Base-by-base conservation (phyloP, 2,888 invertebrate genomes). In the Imbricaverruca yamaguchii region DNA sequence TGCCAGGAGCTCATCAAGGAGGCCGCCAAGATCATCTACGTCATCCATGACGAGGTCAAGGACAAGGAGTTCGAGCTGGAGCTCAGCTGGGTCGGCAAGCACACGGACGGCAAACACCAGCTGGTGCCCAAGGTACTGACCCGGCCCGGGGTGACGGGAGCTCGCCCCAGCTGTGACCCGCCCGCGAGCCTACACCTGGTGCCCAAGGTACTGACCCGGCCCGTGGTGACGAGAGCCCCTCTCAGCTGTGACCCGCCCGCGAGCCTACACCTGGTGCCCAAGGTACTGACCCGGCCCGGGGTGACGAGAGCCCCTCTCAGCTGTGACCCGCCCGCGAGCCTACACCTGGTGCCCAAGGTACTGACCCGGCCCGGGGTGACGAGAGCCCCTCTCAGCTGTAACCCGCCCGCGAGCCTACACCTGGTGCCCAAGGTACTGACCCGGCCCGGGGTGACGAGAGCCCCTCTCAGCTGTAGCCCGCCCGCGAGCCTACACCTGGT, bases 51-150 rank as follows among this genome's bases (percentile, higher is more conserved):
- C 87, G 95, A 98, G 87, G 90, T 98, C 10, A 99, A 98, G 88
- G 96, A 96, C 88, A 96, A 96, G 87, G 93, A 95, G 85, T 98
- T 98, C 87, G 97, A 97, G 86, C 89, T 97, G 85, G 98, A 98
- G 88, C 90, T 98, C 85, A 96, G 97, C 81, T 96, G 98, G 94
- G 95, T 97, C 21, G 94, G 95, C 81, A 92, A 92, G 85, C 92
- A 92, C 83, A 88, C 89, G 61, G 89, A 92, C 23, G 97, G 97
- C 0, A 88, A 89, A 81, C 96, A 97, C 88, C 91, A 93, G 86
- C 87, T 93, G 82, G 96, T 97, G 21, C 95, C 96, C 0, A 89
- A 90, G 80, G 77, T 65, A 10, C 78, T 84, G 21, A 61, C 61
- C 18, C 18, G 9, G 4, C 39, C 39, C 4, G 39, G 1, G 39